Evolutionary conservation across 1,140 invertebrate species (phyloP), one percentile per base, ranked within the genome.

Genomic region (Philotrypesis tridentata): DNA sequence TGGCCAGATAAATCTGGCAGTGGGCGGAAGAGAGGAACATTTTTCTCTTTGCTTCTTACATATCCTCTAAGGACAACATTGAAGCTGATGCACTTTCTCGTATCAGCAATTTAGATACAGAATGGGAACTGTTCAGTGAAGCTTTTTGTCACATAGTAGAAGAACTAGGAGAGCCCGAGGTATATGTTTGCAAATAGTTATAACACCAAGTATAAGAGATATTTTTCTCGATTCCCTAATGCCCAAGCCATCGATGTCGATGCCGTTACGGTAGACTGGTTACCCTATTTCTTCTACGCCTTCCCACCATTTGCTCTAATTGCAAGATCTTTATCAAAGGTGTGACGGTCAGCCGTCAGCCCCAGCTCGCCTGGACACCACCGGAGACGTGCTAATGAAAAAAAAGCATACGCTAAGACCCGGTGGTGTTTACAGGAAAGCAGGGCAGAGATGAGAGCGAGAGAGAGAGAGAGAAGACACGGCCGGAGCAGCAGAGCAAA

Each of bases 131-230:
- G 7, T 65, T 68, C 1, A 3, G 65, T 31, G 29, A 37, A 31
- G 80, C 55, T 21, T 86, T 83, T 83, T 6, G 82, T 17, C 3
- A 85, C 29, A 87, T 90, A 17, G 14, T 80, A 3, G 43, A 79
- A 1, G 79, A 61, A 29, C 87, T 89, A 80, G 85, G 86, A 21
- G 29, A 23, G 21, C 86, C 86, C 25, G 73, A 82, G 0, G 77
- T 89, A 88, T 63, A 55, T 87, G 5, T 87, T 87, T 79, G 86
- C 86, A 12, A 80, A 80, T 17, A 74, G 71, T n/a, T 27, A 33
- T 21, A 88, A 87, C 74, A 82, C 60, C 11, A 87, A 86, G 81
- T 86, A 80, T 63, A 63, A 80, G 14, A 80, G 23, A n/a, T 88
- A 84, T 65, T 75, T 84, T 25, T 88, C 86, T 5, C 84, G 87